A percentile compares a stretch with the other conserved stretches of the same genome.
Evolutionary conservation across 2,113 vertebrate species (phyloP).

Genomic region (Neolamprologus cancellatus): DNA sequence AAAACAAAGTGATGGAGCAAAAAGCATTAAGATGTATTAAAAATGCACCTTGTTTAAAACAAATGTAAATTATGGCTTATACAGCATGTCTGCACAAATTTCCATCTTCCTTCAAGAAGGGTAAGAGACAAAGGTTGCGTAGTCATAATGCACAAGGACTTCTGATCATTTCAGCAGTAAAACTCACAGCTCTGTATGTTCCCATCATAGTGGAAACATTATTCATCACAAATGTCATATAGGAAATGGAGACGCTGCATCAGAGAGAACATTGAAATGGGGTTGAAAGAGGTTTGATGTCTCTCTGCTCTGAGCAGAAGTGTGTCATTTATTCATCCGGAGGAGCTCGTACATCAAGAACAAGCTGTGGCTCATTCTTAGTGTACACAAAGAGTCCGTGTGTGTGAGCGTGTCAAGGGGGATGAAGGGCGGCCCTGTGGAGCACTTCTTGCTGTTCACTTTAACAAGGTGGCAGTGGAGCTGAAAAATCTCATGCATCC

Average conservation of each 20-base stretch:
- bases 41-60: neutral
- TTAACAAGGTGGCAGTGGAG: conserved; percentile 24
- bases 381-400: neutral
- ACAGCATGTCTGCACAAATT: neutral
- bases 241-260: neutral
- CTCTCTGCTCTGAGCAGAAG: neutral
- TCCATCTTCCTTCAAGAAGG: neutral
- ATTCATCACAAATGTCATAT: neutral
- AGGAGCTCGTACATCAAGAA: neutral
- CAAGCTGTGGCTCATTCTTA: neutral
- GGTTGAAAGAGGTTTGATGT: neutral
- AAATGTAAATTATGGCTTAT: neutral
- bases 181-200: neutral
- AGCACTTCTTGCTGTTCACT: neutral
- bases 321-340: neutral
- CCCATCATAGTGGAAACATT: neutral
- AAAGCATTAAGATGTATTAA: neutral
- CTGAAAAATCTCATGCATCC: conserved; percentile 36
- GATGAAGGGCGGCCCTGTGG: neutral
- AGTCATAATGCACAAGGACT: neutral
- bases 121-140: neutral
- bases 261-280: neutral
- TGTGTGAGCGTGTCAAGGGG: neutral
- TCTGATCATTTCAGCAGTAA: neutral
- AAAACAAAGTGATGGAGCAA: neutral